Base-by-base conservation (phyloP, 1,140 invertebrate genomes). In the Stenopsyche tienmushanensis region DNA sequence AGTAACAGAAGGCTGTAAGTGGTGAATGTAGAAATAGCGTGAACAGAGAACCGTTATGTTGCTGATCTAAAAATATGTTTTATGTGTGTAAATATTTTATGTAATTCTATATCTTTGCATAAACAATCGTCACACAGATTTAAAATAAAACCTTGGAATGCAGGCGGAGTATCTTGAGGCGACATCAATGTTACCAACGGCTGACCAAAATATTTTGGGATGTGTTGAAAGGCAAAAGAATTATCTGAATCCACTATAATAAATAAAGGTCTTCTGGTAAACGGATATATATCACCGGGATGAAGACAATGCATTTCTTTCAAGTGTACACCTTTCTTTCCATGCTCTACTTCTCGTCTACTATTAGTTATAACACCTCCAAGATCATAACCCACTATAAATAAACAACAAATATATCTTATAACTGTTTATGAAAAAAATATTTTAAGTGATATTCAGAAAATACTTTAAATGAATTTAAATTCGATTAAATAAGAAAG, bases 181-280 rank as follows among this genome's bases (percentile, higher is more conserved):
- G 95, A 97, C 90, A 97, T 93, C 1, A 98, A 84, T 62, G 96
- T 90, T 57, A 98, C 88, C 62, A 97, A 80, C n/a, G 96, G 95
- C 76, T 97, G 94, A 13, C 93, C 94, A 82, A 98, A 98, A 74
- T 94, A 90, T 44, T 75, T 88, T 21, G 94, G 92, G 74, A 97
- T 90, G 76, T 94, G 88, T 82, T 93, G 90, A 81, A 97, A 98
- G 63, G 93, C 91, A 77, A 91, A 93, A 75, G 93, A 95, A 80
- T 97, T 97, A 79, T 97, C 92, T 72, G 93, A 96, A 78, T 98
- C 96, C 64, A 98, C 88, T 66, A 98, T 91, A 45, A 98, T 84
- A 80, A 97, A 96, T 39, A 97, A 83, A 17, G 95, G 96, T 73
- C 94, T 90, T 67, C 95, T 85, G 3, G 92, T 94, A 78, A 93